Conservation (phyloP, 1,140 invertebrate species). For the Gonioctena quinquepunctata region DNA sequence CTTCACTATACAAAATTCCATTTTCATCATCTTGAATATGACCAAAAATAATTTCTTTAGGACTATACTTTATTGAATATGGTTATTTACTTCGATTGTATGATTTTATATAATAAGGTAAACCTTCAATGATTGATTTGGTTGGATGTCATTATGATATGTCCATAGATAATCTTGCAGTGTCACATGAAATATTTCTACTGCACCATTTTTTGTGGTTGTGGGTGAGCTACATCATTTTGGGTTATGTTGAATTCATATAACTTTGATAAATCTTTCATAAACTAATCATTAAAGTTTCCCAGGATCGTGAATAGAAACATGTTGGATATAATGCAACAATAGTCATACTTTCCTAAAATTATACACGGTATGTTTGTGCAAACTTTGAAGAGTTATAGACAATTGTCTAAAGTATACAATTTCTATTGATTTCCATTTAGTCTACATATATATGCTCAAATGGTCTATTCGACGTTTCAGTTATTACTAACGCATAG, state of each 20-base stretch:
- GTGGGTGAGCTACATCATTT: background rate
- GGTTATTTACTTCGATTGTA: too few species aligned
- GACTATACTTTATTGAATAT: background rate
- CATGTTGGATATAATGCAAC: background rate
- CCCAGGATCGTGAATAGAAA: too few species aligned
- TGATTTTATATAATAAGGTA: too few species aligned
- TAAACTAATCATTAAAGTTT: too few species aligned
- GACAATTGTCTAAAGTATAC: too few species aligned
- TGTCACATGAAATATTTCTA: background rate
- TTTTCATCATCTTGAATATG: too few species aligned
- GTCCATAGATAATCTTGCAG: background rate
- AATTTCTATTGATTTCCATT: too few species aligned
- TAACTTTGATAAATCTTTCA: too few species aligned
- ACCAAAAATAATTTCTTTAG: too few species aligned
- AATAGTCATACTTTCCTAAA: background rate
- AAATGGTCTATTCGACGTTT: constrained; percentile 26
- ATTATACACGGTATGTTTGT: too few species aligned
- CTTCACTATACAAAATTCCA: background rate
- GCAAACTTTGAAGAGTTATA: background rate
- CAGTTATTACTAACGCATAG: constrained; percentile 12
- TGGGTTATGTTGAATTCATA: background rate
- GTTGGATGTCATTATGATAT: background rate
- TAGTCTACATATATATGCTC: constrained; percentile 21
- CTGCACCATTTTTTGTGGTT: background rate
- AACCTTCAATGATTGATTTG: too few species aligned